Evolutionary conservation across 1,140 invertebrate species (phyloP).

Genomic region (Drosophila ambigua): DNA sequence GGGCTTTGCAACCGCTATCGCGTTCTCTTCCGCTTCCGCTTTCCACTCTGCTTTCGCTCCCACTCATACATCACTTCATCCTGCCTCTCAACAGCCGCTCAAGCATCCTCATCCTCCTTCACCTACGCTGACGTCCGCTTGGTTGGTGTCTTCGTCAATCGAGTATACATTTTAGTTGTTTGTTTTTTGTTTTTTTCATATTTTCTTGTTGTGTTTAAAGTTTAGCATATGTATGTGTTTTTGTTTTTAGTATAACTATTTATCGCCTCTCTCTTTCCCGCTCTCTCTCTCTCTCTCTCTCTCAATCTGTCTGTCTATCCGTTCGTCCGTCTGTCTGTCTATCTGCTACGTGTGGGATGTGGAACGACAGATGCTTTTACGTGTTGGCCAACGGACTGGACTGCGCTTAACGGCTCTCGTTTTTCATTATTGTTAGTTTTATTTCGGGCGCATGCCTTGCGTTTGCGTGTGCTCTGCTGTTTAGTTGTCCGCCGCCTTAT

Average conservation of each 20-base stretch:
- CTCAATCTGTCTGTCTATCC: conserved; percentile 12
- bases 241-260: conserved; percentile 53
- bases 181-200: conserved; percentile 54
- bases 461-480: conserved; percentile 27
- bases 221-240: conserved; percentile 58
- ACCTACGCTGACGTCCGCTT: conserved; percentile 29
- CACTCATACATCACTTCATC: conserved; percentile 41
- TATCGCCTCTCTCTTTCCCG: conserved; percentile 15
- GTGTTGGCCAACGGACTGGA: conserved; percentile 19
- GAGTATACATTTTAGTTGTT: conserved; percentile 76
- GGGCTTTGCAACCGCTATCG: neutral
- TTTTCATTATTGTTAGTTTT: conserved; percentile 50
- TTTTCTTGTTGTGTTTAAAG: conserved; percentile 63
- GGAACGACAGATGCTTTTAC: no score
- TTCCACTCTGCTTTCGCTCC: conserved; percentile 17
- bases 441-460: conserved; percentile 59
- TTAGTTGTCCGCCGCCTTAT: conserved; percentile 68
- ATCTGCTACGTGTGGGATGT: no score
- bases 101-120: conserved; percentile 28
- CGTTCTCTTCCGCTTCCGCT: no score
- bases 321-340: conserved; percentile 18
- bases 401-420: conserved; percentile 43
- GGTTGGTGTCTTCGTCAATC: conserved; percentile 76
- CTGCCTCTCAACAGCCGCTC: conserved; percentile 45
- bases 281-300: conserved; percentile 15